phyloP scores from a whole-genome alignment of 2,113 vertebrate species.

The Athene noctua region DNA sequence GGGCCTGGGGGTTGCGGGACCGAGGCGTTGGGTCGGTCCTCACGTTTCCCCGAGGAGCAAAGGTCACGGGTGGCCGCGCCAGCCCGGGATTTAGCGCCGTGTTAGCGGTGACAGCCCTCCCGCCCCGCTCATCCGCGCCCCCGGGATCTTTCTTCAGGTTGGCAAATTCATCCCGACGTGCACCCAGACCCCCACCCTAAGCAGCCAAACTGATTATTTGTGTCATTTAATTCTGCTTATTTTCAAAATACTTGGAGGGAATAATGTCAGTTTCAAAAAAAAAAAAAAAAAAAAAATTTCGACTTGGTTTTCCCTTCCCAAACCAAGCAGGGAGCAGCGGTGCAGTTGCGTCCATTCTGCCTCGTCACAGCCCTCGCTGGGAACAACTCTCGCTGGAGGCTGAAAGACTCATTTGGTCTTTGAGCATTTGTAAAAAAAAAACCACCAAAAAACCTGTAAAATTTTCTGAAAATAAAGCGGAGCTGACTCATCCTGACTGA shows the following conservation, averaged over 20 bases:
- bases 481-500: constrained; percentile 23
- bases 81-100: accelerated
- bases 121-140: accelerated
- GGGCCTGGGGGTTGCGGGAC: background rate
- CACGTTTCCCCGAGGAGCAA: background rate
- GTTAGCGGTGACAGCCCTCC: background rate
- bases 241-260: background rate
- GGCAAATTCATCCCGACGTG: accelerated
- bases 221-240: background rate
- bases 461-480: background rate
- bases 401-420: background rate
- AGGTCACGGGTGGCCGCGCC: background rate
- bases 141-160: too few species aligned
- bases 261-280: too few species aligned
- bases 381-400: background rate
- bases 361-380: background rate
- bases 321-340: background rate
- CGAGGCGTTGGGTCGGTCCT: background rate
- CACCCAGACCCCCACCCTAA: background rate
- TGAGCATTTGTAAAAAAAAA: background rate
- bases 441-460: background rate
- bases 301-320: accelerated
- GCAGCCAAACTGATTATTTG: background rate
- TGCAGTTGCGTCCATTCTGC: background rate
- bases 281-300: background rate